A percentile compares a stretch with the other conserved stretches of the same genome.
Evolutionary conservation across 2,113 vertebrate genomes (phyloP).

Genomic region (Vulpes vulpes): DNA sequence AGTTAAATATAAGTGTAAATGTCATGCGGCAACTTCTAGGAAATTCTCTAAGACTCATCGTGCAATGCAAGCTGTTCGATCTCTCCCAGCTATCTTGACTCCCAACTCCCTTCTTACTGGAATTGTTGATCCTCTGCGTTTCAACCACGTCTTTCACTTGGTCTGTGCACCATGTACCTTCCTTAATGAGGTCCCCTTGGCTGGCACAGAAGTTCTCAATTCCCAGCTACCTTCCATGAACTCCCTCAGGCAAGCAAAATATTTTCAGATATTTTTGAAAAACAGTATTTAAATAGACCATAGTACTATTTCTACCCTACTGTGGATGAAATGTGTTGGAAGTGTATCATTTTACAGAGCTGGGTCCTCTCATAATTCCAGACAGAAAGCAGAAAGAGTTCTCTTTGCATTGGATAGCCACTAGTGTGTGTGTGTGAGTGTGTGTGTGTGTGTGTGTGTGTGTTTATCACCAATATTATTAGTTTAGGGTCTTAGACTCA

Average conservation of each 20-base stretch:
- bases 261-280: conserved; percentile 40
- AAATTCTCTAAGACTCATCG: neutral
- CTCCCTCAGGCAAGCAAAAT: conserved; percentile 6
- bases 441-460: neutral
- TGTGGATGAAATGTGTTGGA: neutral
- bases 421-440: neutral
- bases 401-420: neutral
- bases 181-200: neutral
- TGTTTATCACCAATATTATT: neutral
- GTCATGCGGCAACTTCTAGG: neutral
- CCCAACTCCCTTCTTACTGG: neutral
- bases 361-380: neutral
- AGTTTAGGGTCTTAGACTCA: neutral
- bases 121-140: neutral
- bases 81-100: neutral
- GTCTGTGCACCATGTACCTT: neutral
- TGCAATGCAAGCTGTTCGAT: neutral
- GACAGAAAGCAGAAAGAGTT: neutral
- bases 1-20: neutral
- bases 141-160: neutral
- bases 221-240: neutral
- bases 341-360: conserved; percentile 1
- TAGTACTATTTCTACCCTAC: neutral
- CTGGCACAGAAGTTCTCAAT: neutral
- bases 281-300: conserved; percentile 8